phyloP scores from a whole-genome alignment of 2,113 vertebrate genomes.

The Bos indicus region DNA sequence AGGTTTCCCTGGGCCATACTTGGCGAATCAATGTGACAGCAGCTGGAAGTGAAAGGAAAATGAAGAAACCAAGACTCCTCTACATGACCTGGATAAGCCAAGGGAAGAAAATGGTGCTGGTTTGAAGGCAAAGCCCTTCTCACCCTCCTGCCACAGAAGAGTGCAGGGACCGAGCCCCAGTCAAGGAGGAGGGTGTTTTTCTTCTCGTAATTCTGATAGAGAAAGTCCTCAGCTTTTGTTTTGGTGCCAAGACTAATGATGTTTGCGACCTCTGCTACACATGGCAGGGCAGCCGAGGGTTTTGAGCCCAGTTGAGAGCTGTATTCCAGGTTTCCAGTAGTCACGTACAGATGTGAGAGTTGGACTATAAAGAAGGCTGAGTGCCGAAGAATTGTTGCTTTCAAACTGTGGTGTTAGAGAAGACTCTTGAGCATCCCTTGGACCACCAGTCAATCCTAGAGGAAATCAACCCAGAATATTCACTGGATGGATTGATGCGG shows the following conservation, averaged over 20 bases:
- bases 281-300: not conserved
- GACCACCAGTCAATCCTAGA: not conserved
- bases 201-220: too few species aligned
- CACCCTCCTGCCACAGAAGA: fast-evolving
- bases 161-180: not conserved
- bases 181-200: not conserved
- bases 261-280: not conserved
- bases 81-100: not conserved
- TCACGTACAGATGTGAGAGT: not conserved
- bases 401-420: not conserved
- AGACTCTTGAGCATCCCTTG: not conserved
- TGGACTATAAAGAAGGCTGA: not conserved
- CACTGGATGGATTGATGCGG: not conserved
- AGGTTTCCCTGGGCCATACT: not conserved
- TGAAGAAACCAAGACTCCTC: not conserved
- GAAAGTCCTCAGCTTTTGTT: not conserved
- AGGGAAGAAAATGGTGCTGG: not conserved
- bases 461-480: not conserved
- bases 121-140: not conserved
- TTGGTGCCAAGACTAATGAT: not conserved
- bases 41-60: not conserved
- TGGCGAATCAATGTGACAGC: not conserved
- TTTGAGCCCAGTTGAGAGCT: not conserved
- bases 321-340: not conserved
- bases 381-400: not conserved